Evolutionary conservation across 2,797 vertebrate genomes (phyloP).

Genomic region (Orestias chungarensis): DNA sequence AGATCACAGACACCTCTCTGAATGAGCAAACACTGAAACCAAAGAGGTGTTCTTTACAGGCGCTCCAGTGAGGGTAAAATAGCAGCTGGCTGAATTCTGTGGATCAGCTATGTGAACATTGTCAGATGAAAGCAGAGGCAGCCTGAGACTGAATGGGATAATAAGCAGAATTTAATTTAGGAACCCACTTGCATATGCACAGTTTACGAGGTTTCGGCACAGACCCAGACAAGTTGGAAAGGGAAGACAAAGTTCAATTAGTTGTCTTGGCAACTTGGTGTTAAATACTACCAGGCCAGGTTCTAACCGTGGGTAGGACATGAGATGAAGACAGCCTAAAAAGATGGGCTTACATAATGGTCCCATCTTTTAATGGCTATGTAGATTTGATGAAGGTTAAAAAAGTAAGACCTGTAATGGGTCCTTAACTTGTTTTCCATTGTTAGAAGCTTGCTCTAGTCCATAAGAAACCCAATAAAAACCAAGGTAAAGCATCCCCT

Average conservation of each 20-base stretch:
- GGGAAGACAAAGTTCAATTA: background rate
- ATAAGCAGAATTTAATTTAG: background rate
- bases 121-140: background rate
- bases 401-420: no score
- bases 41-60: constrained; percentile 1
- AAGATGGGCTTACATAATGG: background rate
- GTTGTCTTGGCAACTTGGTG: no score
- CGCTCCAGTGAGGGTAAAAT: background rate
- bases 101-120: background rate
- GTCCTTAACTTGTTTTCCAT: background rate
- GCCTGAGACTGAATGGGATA: background rate
- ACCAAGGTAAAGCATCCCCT: background rate
- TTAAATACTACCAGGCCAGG: no score
- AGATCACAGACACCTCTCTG: constrained; percentile 15
- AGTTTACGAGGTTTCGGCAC: background rate
- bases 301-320: background rate
- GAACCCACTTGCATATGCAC: background rate
- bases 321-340: no score
- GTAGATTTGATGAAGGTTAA: background rate
- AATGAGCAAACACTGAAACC: constrained; percentile 2
- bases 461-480: background rate
- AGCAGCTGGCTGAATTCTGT: constrained; percentile 17
- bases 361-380: background rate
- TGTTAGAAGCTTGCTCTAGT: background rate
- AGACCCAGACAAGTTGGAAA: background rate